These are phyloP conservation scores for Arctopsyche grandis DNA, from an alignment of 1,140 invertebrate species.

Conservation along the genomic window DNA sequence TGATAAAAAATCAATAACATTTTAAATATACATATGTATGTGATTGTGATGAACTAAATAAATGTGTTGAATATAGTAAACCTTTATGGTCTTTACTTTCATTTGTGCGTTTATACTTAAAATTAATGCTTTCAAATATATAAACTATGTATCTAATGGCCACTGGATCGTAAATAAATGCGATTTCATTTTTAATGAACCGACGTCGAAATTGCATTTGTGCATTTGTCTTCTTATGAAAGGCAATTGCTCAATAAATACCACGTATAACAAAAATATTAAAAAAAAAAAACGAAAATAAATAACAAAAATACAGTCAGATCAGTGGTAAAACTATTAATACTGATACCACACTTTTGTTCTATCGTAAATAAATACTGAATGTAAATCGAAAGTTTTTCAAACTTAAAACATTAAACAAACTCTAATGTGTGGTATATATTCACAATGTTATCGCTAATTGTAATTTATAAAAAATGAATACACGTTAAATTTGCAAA, in stretches of 20 bases:
- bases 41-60: not conserved
- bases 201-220: no score
- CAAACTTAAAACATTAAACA: not conserved
- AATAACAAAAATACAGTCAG: slow-evolving; percentile 13
- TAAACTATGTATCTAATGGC: slow-evolving; percentile 6
- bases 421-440: not conserved
- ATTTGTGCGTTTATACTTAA: slow-evolving; percentile 1
- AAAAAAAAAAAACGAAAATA: not conserved
- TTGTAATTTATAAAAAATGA: no score
- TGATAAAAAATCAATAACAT: not conserved
- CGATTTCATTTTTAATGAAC: not conserved
- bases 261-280: no score
- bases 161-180: slow-evolving; percentile 15
- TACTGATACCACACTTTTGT: not conserved
- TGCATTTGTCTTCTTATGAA: not conserved
- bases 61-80: not conserved
- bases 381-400: not conserved
- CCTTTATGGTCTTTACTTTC: no score
- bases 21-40: not conserved
- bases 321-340: slow-evolving; percentile 23
- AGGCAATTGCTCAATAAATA: not conserved
- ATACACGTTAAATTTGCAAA: not conserved
- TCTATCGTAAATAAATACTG: not conserved
- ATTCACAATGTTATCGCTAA: not conserved
- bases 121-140: slow-evolving; percentile 10